phyloP scores from a whole-genome alignment of 2,113 vertebrate species.

The Pluvianellus socialis region DNA sequence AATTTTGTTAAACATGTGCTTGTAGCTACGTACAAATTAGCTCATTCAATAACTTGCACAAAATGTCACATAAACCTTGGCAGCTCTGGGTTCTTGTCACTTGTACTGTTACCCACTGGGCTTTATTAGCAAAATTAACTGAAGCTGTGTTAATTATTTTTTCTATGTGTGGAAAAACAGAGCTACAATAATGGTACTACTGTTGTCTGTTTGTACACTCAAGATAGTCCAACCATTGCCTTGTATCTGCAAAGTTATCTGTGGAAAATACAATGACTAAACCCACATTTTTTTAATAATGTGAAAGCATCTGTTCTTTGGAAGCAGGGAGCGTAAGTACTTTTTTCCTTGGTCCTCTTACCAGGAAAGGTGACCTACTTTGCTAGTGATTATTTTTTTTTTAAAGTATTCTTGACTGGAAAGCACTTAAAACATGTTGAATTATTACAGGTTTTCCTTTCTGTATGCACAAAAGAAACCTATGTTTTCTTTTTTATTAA shows the following conservation, averaged over 20 bases:
- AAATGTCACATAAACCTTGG: neutral
- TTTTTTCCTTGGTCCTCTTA: neutral
- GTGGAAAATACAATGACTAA: neutral
- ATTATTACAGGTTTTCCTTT: neutral
- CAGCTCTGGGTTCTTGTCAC: neutral
- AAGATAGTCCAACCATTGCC: neutral
- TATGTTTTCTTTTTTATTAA: neutral
- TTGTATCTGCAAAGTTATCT: neutral
- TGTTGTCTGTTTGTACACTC: neutral
- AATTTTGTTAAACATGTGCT: neutral
- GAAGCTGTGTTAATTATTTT: neutral
- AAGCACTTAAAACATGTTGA: neutral
- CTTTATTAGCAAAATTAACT: conserved; percentile 17
- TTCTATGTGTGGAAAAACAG: neutral
- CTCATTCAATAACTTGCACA: neutral
- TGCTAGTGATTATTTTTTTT: neutral
- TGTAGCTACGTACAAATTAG: neutral
- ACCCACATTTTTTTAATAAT: neutral
- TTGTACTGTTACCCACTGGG: neutral
- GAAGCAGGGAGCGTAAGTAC: neutral
- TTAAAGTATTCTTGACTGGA: neutral
- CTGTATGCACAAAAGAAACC: neutral
- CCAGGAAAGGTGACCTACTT: neutral
- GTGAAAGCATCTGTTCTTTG: neutral
- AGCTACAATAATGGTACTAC: neutral